Evolutionary conservation across 2,888 invertebrate species (phyloP).

Genomic region (Proisotoma minuta): DNA sequence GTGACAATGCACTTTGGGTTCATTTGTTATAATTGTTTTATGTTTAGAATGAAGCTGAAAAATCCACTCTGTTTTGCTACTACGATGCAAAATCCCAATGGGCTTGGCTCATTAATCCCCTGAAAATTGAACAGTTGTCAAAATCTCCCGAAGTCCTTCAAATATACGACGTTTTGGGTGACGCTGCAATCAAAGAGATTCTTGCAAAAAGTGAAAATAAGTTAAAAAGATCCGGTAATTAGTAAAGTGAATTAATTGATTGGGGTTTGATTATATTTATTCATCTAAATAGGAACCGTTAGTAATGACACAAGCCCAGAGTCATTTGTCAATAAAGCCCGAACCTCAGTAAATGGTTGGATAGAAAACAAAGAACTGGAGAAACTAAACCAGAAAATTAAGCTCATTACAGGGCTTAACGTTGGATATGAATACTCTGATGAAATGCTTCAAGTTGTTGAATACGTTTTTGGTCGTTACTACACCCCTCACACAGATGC

Average conservation of each 20-base stretch:
- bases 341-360: slow-evolving; percentile 9
- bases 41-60: slow-evolving; percentile 8
- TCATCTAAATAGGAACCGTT: no score
- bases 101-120: slow-evolving; percentile 24
- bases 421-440: not conserved
- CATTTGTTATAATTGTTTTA: not conserved
- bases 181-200: not conserved
- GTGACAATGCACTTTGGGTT: not conserved
- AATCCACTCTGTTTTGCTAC: slow-evolving; percentile 24
- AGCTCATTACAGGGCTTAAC: slow-evolving; percentile 8
- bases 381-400: not conserved
- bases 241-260: not conserved
- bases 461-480: not conserved
- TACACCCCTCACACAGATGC: not conserved
- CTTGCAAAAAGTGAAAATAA: not conserved
- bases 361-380: not conserved
- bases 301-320: not conserved
- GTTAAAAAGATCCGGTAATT: not conserved
- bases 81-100: slow-evolving; percentile 20
- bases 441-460: slow-evolving; percentile 4
- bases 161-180: slow-evolving; percentile 23
- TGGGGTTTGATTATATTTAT: no score
- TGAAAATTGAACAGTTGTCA: slow-evolving; percentile 21
- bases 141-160: slow-evolving; percentile 19
- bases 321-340: not conserved